Percentiles rank a stretch among this genome's conserved stretches.
Evolutionary conservation across 1,140 invertebrate species (phyloP).

Genomic region (Dendrolimus punctatus): DNA sequence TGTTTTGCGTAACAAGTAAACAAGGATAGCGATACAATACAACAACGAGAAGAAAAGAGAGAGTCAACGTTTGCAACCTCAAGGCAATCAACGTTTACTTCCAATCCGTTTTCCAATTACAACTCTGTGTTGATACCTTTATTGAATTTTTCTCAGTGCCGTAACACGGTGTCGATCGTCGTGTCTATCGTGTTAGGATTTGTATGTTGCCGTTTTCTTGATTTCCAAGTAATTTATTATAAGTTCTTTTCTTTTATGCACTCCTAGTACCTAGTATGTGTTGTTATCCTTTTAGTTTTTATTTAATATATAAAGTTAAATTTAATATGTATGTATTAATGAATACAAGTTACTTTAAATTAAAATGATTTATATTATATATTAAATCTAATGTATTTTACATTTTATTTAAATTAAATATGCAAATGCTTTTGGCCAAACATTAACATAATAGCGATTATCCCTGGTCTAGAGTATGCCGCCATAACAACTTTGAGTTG

Average conservation of each 20-base stretch:
- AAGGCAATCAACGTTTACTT: slow-evolving; percentile 65
- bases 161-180: slow-evolving; percentile 23
- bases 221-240: slow-evolving; percentile 44
- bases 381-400: too few species aligned
- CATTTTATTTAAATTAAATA: too few species aligned
- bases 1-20: slow-evolving; percentile 45
- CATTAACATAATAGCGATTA: too few species aligned
- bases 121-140: slow-evolving; percentile 29
- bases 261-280: slow-evolving; percentile 33
- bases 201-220: slow-evolving; percentile 36
- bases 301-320: too few species aligned
- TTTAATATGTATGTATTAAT: too few species aligned
- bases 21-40: slow-evolving; percentile 23
- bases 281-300: slow-evolving; percentile 8
- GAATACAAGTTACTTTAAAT: too few species aligned
- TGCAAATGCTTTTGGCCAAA: too few species aligned
- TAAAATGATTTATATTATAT: too few species aligned
- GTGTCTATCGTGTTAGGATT: slow-evolving; percentile 19
- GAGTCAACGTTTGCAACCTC: slow-evolving; percentile 28
- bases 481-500: too few species aligned
- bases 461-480: too few species aligned
- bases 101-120: slow-evolving; percentile 42
- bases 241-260: slow-evolving; percentile 42
- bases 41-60: slow-evolving; percentile 19
- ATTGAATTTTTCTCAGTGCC: slow-evolving; percentile 18